These are phyloP conservation scores for Listrodromus nycthemerus DNA, from an alignment of 2,888 invertebrate species.

Conservation along the genomic window DNA sequence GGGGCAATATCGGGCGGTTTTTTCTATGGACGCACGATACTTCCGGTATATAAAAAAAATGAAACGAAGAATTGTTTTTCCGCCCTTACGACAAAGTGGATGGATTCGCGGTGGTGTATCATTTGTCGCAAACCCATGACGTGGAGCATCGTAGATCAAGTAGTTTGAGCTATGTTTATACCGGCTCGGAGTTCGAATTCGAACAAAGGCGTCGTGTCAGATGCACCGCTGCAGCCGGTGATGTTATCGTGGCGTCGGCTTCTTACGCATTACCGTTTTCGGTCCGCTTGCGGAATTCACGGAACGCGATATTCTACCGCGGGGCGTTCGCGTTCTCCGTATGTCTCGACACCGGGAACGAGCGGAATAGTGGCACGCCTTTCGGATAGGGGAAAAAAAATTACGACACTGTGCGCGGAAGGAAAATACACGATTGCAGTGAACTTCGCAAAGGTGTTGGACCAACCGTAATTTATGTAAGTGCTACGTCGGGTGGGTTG, in stretches of 20 bases:
- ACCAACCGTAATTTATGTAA: conserved; percentile 67
- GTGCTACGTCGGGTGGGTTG: conserved; percentile 42
- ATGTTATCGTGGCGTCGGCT: conserved; percentile 14
- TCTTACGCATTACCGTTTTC: neutral
- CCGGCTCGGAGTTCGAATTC: neutral
- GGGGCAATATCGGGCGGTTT: conserved; percentile 11
- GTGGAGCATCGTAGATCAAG: conserved; percentile 6
- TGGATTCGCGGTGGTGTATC: conserved; percentile 2
- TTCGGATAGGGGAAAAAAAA: neutral
- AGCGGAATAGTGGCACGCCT: neutral
- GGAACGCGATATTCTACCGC: neutral
- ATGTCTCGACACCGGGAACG: neutral
- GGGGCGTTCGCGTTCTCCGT: neutral
- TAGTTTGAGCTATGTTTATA: conserved; percentile 5
- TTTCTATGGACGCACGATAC: neutral
- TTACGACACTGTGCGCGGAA: conserved; percentile 37
- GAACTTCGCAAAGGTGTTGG: conserved; percentile 67
- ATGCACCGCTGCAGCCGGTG: conserved; percentile 10
- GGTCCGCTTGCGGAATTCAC: conserved; percentile 29
- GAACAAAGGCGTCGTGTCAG: conserved; percentile 45
- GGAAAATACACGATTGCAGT: conserved; percentile 55
- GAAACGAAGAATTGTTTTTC: neutral
- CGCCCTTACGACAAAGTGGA: conserved; percentile 2
- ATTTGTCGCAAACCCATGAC: conserved; percentile 15
- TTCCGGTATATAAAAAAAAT: neutral